phyloP scores from a whole-genome alignment of 2,797 vertebrate species.

The Anguilla marmorata region DNA sequence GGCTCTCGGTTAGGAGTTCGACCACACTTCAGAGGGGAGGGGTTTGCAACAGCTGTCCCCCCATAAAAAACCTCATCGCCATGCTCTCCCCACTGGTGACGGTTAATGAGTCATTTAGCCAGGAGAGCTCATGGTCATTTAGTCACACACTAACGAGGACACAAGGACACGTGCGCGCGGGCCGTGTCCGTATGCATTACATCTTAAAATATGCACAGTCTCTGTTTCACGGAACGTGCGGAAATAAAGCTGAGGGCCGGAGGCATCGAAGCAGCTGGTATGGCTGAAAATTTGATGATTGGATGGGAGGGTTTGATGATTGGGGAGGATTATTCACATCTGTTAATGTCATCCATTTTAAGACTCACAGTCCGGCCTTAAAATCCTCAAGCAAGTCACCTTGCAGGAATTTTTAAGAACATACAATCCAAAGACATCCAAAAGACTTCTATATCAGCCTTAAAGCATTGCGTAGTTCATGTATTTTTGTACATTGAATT shows the following conservation, averaged over 20 bases:
- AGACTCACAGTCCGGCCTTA: background rate
- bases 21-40: background rate
- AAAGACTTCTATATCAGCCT: background rate
- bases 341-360: background rate
- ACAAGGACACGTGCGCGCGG: background rate
- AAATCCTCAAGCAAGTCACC: background rate
- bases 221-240: constrained; percentile 10
- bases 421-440: background rate
- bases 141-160: background rate
- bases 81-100: constrained; percentile 8
- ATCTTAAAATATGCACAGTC: constrained; percentile 15
- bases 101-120: constrained; percentile 16
- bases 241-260: background rate
- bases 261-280: background rate
- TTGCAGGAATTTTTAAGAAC: background rate
- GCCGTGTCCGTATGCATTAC: constrained; percentile 8
- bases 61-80: constrained; percentile 26
- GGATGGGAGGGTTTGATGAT: background rate
- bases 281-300: background rate
- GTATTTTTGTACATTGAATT: background rate
- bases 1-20: background rate
- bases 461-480: background rate
- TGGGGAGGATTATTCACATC: background rate
- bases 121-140: background rate
- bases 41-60: constrained; percentile 14